Conservation (phyloP, 2,888 invertebrate species). For the Philopedon plagiatum region DNA sequence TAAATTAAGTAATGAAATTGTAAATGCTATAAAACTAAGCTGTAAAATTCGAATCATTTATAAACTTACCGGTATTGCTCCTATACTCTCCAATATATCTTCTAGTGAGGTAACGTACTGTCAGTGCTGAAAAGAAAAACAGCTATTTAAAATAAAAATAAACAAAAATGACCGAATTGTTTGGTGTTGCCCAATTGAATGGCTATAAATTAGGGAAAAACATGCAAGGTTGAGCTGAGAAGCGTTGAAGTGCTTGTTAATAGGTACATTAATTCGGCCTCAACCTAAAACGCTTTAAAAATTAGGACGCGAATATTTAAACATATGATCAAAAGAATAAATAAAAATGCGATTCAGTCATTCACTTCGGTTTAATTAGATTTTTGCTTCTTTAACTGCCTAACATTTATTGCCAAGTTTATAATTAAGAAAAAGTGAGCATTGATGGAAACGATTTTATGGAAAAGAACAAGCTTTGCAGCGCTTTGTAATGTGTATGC, state of each 20-base stretch:
- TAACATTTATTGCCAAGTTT: no score
- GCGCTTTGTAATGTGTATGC: no score
- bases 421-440: no score
- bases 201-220: conserved; percentile 23
- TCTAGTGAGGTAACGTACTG: conserved; percentile 83
- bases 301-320: conserved; percentile 23
- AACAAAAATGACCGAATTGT: conserved; percentile 22
- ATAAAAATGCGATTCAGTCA: neutral
- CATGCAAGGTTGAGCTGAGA: conserved; percentile 31
- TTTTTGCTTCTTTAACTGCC: no score
- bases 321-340: conserved; percentile 18
- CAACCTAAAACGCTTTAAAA: conserved; percentile 46
- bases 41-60: conserved; percentile 1
- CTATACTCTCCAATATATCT: conserved; percentile 87
- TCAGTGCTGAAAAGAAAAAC: conserved; percentile 76
- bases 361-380: neutral
- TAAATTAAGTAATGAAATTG: neutral
- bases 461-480: no score
- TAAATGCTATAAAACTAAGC: neutral
- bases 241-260: conserved; percentile 24
- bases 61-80: conserved; percentile 80
- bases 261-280: conserved; percentile 30
- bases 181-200: conserved; percentile 30
- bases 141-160: conserved; percentile 12
- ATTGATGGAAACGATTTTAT: no score